phyloP scores from a whole-genome alignment of 2,113 vertebrate genomes.

The Podocnemis expansa region DNA sequence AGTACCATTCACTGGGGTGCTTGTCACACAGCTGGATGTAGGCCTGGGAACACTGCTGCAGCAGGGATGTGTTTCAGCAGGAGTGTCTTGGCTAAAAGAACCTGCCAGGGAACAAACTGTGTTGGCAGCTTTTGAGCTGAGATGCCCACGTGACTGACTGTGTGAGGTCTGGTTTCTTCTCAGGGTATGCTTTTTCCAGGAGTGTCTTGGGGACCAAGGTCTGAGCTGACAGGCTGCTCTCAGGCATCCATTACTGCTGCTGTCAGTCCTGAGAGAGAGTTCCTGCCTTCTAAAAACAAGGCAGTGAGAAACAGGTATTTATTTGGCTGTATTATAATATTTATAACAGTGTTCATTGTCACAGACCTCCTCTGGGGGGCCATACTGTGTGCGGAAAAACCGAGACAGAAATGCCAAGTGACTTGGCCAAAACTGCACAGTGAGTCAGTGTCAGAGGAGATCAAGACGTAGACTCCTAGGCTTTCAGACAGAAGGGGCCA shows the following conservation, averaged over 20 bases:
- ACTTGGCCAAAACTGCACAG: background rate
- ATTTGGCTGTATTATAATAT: background rate
- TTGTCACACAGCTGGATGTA: background rate
- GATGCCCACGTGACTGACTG: background rate
- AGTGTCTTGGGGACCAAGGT: background rate
- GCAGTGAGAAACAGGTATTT: background rate
- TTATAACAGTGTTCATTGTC: background rate
- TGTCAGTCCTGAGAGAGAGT: background rate
- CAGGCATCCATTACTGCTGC: background rate
- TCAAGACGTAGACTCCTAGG: background rate
- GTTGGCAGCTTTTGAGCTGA: background rate
- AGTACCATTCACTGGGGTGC: no score
- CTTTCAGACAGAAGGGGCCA: background rate
- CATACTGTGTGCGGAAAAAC: background rate
- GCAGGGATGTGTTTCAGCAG: background rate
- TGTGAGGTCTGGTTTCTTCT: background rate
- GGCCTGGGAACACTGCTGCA: background rate
- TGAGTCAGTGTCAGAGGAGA: background rate
- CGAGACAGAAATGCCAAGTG: background rate
- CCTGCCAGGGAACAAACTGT: background rate
- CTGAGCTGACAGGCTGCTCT: background rate
- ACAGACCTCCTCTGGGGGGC: background rate
- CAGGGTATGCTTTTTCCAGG: background rate
- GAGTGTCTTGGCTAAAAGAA: background rate
- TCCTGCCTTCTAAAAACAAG: background rate